Evolutionary conservation across 1,140 invertebrate species (phyloP), one percentile per base, ranked within the genome.

Genomic region (Heterodera schachtii): DNA sequence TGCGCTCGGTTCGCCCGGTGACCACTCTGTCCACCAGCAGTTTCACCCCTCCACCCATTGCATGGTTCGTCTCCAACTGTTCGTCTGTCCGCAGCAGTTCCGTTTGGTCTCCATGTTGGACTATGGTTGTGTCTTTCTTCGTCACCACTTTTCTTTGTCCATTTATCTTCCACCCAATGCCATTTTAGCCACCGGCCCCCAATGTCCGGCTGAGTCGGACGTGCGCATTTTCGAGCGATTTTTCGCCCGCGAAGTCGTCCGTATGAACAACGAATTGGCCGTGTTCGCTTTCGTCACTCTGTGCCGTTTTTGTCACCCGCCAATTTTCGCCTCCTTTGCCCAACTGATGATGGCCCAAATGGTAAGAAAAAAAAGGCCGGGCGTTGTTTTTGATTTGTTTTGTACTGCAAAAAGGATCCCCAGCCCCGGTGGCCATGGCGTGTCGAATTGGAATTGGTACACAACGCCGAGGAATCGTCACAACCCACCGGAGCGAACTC

Each of bases 171-270:
- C 49, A 78, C n/a, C 19, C 31, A 31, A 31, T 41, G 43, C 41
- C 70, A 52, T 73, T 81, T 82, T 43, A 82, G 81, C 60, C 31
- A 31, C 31, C 57, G 82, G 82, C 6, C 52, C 52, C 41, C 57
- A 66, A 11, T 69, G 49, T 41, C 82, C 82, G 9, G 8, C 71
- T 7, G 82, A 83, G 31, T 70, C 49, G 1, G 82, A 83, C 31
- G 21, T 83, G n/a, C 81, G 67, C 9, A 71, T 84, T 5, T 83
- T 83, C 71, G 82, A 83, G 82, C 83, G 82, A 19, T 83, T 46
- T 41, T 83, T 83, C 60, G 82, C 78, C 49, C 9, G 11, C 16
- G 44, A 69, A 3, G 83, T 83, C 3, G 16, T 47, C 16, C 78
- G 43, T 16, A 8, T 84, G 19, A 47, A 74, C 64, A 83, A 84